Percentiles rank a stretch among this genome's conserved stretches.
Evolutionary conservation across 2,113 vertebrate genomes (phyloP).

Genomic region (Hystrix brachyura): DNA sequence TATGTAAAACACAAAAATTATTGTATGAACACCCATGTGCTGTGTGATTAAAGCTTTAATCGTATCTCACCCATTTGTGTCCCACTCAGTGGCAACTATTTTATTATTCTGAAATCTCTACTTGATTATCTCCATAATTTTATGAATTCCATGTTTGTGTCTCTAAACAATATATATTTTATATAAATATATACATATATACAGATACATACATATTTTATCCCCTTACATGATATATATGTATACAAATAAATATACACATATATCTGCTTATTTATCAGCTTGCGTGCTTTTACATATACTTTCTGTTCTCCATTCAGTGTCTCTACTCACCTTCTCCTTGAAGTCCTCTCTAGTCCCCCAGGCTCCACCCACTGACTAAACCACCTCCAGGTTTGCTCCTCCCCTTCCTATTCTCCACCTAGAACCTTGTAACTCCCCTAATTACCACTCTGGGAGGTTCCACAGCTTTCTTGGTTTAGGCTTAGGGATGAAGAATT

Average conservation of each 20-base stretch:
- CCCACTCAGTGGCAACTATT: not conserved
- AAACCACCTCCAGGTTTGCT: not conserved
- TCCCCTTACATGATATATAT: too few relatives aligned
- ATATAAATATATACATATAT: not conserved
- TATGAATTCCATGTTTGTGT: not conserved
- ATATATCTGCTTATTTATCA: not conserved
- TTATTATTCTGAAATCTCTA: constrained; percentile 27
- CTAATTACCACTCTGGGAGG: not conserved
- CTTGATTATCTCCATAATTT: not conserved
- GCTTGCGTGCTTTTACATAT: not conserved
- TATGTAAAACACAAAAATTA: not conserved
- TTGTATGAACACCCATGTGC: not conserved
- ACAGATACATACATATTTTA: not conserved
- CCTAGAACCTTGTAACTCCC: not conserved
- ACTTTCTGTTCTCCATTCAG: not conserved
- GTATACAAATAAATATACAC: too few relatives aligned
- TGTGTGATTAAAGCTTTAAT: not conserved
- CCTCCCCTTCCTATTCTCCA: not conserved
- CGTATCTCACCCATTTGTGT: not conserved
- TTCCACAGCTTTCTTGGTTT: not conserved
- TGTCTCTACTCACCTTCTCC: not conserved
- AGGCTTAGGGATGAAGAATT: not conserved
- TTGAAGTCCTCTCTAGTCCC: not conserved
- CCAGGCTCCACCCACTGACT: not conserved
- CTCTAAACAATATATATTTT: not conserved